Evolutionary conservation across 2,113 vertebrate genomes (phyloP), one percentile per base, ranked within the genome.

Genomic region (Ginglymostoma cirratum): DNA sequence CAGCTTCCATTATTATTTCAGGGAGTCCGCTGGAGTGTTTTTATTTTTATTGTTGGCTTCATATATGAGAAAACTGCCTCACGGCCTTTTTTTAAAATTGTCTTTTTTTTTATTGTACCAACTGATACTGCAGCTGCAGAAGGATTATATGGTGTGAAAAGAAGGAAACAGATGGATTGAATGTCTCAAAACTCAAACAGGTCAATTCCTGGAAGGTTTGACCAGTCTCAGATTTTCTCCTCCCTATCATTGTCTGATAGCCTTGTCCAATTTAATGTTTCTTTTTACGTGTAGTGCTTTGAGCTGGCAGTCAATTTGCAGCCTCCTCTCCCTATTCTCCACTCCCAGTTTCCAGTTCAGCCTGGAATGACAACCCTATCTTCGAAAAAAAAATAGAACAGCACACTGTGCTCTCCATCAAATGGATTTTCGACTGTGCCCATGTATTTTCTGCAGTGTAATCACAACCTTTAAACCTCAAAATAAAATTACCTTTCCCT

Each of bases 251-350:
- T 72, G 45, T 12, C 38, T 45, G 8, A 69, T 34, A 48, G 42
- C 19, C 42, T 95, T 76, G 69, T 95, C 67, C 69, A 17, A 27
- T 72, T 48, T 76, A 95, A 95, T 72, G 42, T 0, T 4, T 48
- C 34, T 83, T n/a, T 67, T 72, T 23, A 70, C 67, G 65, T 30
- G 38, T 70, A 94, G 92, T 95, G 93, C 48, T 95, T 70, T 69
- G 65, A 48, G 21, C 42, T 27, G 38, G 70, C 65, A 70, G n/a
- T 94, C 93, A 94, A 69, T 94, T 94, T 94, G 66, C 61, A 94
- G 17, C 7, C 3, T 90, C 34, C 87, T 5, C 8, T 52, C 45
- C 23, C 85, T 87, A 3, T 27, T 6, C 72, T n/a, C 30, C 87
- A 12, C 15, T 15, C 87, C 34, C 30, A 34, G 52, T 65, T 24